Evolutionary conservation across 2,113 vertebrate species (phyloP).

Genomic region (Cyphomyrus plagiostoma): DNA sequence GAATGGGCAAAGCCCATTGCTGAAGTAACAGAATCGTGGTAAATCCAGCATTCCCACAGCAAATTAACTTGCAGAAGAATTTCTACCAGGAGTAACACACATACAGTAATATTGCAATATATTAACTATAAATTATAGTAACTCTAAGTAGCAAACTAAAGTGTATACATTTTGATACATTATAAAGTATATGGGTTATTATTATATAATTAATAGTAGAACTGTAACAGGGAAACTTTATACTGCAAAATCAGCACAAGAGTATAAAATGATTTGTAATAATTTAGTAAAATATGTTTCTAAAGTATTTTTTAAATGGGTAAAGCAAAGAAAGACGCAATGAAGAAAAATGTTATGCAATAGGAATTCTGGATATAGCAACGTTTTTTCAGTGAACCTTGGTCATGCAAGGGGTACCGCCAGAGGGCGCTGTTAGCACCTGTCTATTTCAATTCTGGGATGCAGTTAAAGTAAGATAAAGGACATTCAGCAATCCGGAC

Average conservation of each 20-base stretch:
- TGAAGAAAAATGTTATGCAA: neutral
- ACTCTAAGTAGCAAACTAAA: neutral
- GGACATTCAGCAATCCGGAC: neutral
- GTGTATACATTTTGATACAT: neutral
- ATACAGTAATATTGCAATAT: neutral
- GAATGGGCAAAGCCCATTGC: neutral
- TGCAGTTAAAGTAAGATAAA: neutral
- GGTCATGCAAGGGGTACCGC: neutral
- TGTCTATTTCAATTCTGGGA: neutral
- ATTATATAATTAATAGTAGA: neutral
- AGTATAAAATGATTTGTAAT: neutral
- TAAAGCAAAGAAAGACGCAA: neutral
- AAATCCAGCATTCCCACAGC: neutral
- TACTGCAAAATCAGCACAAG: neutral
- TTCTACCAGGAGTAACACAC: neutral
- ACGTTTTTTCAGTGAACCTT: neutral
- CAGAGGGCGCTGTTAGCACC: neutral
- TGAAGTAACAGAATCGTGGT: neutral
- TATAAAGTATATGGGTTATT: neutral
- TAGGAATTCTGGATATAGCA: neutral
- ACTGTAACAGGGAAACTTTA: neutral
- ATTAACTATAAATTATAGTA: neutral
- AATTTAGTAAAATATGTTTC: neutral
- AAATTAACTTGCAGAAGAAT: neutral
- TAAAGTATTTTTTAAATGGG: neutral